Evolutionary conservation across 92 coral and sea anemone species (phyloP), one percentile per base, ranked within the genome.

Genomic region (Porites cylindrica): DNA sequence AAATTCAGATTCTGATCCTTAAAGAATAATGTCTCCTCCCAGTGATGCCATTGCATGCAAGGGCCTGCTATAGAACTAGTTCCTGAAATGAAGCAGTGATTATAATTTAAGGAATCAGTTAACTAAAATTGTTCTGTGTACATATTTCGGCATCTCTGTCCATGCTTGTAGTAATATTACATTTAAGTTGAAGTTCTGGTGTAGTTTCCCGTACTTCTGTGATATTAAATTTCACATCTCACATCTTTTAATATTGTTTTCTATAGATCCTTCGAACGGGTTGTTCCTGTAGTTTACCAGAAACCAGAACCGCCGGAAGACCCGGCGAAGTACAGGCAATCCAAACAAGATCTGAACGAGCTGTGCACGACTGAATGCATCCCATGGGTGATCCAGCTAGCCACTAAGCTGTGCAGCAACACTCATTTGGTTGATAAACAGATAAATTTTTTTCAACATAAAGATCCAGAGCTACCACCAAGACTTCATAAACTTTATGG

Each of bases 281-380:
- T 86, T 66, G 84, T 78, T 47, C 90, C 90, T 43, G 56, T 86
- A 13, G 84, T 86, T 24, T 86, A 86, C 76, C 50, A 58, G 56
- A 53, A 64, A 68, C 85, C 90, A n/a, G 78, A 78, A 51, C 58
- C 85, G 21, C 85, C 90, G 6, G 83, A 86, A 56, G 79, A 86
- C 66, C 21, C 78, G 19, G 78, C 85, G 12, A 32, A 86, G 43
- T 86, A 86, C 78, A 86, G 90, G 58, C 58, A 60, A 66, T 70
- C 59, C 21, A 86, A 68, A 52, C 85, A 86, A 18, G 10, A 20
- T 19, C 56, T 78, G 58, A 23, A 51, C 11, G 26, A 16, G 16
- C 9, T 12, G 50, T 32, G 79, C 17, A 77, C 18, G 24, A 79
- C 79, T 19, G 85, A 21, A 10, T 86, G 90, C 60, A 77, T 86